Evolutionary conservation across 1,140 invertebrate species (phyloP), one percentile per base, ranked within the genome.

Genomic region (Galendromus occidentalis): DNA sequence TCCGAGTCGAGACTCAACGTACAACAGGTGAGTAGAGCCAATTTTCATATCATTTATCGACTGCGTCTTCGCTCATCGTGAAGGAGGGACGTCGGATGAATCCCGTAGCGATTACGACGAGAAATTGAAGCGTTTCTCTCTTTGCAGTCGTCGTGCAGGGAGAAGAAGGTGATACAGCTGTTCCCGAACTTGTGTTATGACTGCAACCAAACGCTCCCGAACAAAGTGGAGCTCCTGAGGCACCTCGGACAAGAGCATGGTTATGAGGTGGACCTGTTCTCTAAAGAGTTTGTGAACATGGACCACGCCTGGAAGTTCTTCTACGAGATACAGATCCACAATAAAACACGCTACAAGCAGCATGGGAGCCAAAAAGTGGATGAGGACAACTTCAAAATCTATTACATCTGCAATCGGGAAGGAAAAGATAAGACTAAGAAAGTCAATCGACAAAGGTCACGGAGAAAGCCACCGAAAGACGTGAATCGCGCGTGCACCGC

Each of bases 101-200:
- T 39, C 33, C 33, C 33, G 33, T 4, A 39, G 4, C 33, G n/a
- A 39, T 39, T 39, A 6, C 33, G 33, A 9, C 4, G 4, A 39
- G 33, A 39, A 39, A 9, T 39, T 9, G 9, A 9, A 4, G 9
- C 4, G 9, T 4, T 6, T 39, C 33, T 39, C 4, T 39, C 9
- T 39, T 39, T 39, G 4, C 33, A 39, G 33, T 39, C 33, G 4
- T 39, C 33, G 33, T 39, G 33, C 25, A 17, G 51, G 5, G 51
- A 59, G 33, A 59, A 59, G 51, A 59, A 59, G 51, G 51, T 59
- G 14, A 59, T 59, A 17, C 51, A 59, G 51, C 51, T 59, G 14
- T 59, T 59, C 20, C 51, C 51, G 14, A 25, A 59, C 33, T 33
- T 59, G 22, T 59, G 51, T 25, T 59, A 59, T 9, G 51, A 59